Conservation (phyloP, 2,797 vertebrate species). For the Crenichthys baileyi region DNA sequence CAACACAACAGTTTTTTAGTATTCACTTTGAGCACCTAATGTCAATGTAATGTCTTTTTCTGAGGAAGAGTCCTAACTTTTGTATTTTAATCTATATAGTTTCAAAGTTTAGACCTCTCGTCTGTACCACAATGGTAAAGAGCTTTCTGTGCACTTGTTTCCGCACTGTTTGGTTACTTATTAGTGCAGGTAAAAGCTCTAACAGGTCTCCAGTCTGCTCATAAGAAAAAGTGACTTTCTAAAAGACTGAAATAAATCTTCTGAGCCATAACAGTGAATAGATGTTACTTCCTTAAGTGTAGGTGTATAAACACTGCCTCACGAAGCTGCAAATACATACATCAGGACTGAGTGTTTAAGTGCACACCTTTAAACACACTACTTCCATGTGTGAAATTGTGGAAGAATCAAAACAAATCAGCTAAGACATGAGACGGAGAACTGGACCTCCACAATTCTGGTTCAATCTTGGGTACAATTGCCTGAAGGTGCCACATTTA, state of each 20-base stretch:
- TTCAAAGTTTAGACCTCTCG: neutral
- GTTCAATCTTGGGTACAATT: too few relatives aligned
- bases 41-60: too few relatives aligned
- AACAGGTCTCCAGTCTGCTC: neutral
- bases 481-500: too few relatives aligned
- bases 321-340: neutral
- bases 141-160: neutral
- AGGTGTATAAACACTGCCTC: conserved; percentile 1
- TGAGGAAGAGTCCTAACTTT: neutral
- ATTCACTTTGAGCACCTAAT: too few relatives aligned
- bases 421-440: too few relatives aligned
- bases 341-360: neutral
- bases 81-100: neutral
- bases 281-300: neutral
- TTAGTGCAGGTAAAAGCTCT: conserved; percentile 2
- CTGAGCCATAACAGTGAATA: neutral
- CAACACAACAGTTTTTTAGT: neutral
- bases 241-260: neutral
- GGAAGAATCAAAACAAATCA: too few relatives aligned
- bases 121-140: neutral
- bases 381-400: too few relatives aligned
- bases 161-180: conserved; percentile 9
- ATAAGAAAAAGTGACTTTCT: conserved; percentile 2
- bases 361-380: too few relatives aligned
- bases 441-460: too few relatives aligned